Evolutionary conservation across 2,113 vertebrate species (phyloP), one percentile per base, ranked within the genome.

Genomic region (Petrocephalus microphthalmus): DNA sequence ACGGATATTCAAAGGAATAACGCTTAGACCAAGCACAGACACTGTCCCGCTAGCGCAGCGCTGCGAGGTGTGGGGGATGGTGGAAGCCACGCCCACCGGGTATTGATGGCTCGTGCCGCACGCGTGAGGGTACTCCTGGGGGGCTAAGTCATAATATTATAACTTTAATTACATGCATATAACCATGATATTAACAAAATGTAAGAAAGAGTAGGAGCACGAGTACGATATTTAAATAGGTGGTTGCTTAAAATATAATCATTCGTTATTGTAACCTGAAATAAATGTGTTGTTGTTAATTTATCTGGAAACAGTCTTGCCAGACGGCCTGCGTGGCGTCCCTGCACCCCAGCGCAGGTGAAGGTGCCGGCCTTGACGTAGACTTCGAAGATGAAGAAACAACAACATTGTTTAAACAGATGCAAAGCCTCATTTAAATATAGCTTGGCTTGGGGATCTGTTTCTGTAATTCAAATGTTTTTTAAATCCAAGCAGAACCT

Each of bases 371-470:
- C 52, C 22, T 53, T 56, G 52, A 2, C 52, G 52, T 11, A 19
- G 17, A 25, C 2, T 84, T 84, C n/a, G 25, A 54, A 53, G 45
- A 84, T 4, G 8, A 52, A 49, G 49, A 47, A 25, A 25, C n/a
- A 85, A 84, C 3, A n/a, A 84, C 37, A 89, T 49, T 90, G 86
- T 67, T 89, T 83, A 89, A 90, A 85, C 94, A 94, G 91, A 94
- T 95, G 94, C 93, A 3, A 13, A 10, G 25, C 25, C 60, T 29
- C 92, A 93, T 93, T 91, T 91, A 91, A 90, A 89, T 89, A 91
- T 92, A 87, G 95, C 95, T 92, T 96, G 94, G 95, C 95, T 94
- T 95, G 94, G 95, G 92, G 92, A 71, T 91, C 87, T 91, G 5
- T 51, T 92, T 94, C 90, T 91, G 90, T 92, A 88, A 91, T 85